Evolutionary conservation across 2,888 invertebrate genomes (phyloP).

Genomic region (Cryptocheilus praepositus): DNA sequence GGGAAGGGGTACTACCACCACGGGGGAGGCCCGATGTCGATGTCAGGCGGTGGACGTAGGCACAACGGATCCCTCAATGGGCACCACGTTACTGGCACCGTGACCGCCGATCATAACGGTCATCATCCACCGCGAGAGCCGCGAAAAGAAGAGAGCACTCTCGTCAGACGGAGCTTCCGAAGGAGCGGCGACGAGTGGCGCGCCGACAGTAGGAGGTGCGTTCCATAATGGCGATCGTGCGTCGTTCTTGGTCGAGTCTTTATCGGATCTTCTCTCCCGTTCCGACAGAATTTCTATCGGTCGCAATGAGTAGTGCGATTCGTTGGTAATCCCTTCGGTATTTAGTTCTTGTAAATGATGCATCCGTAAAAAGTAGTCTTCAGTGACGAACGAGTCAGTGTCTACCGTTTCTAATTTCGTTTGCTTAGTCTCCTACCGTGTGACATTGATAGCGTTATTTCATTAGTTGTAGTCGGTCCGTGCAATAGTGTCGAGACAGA

Average conservation of each 20-base stretch:
- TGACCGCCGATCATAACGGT: constrained; percentile 69
- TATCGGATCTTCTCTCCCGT: neutral
- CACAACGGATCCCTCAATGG: constrained; percentile 65
- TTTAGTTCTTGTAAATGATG: no score
- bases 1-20: constrained; percentile 71
- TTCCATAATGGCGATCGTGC: constrained; percentile 47
- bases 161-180: constrained; percentile 71
- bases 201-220: constrained; percentile 73
- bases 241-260: constrained; percentile 6
- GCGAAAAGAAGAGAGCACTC: constrained; percentile 70
- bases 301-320: no score
- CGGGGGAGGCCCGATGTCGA: constrained; percentile 63
- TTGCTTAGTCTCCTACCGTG: no score
- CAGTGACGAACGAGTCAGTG: no score
- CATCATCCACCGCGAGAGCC: constrained; percentile 69
- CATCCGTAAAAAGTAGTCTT: no score
- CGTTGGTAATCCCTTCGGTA: no score
- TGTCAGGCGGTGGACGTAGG: constrained; percentile 63
- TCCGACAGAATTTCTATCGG: neutral
- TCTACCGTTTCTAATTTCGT: no score
- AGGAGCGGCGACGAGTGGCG: constrained; percentile 72
- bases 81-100: constrained; percentile 62
- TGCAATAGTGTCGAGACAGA: no score
- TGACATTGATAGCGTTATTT: no score
- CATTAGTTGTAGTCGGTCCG: no score